Evolutionary conservation across 2,888 invertebrate species (phyloP), one percentile per base, ranked within the genome.

Genomic region (Dynastes hyllus): DNA sequence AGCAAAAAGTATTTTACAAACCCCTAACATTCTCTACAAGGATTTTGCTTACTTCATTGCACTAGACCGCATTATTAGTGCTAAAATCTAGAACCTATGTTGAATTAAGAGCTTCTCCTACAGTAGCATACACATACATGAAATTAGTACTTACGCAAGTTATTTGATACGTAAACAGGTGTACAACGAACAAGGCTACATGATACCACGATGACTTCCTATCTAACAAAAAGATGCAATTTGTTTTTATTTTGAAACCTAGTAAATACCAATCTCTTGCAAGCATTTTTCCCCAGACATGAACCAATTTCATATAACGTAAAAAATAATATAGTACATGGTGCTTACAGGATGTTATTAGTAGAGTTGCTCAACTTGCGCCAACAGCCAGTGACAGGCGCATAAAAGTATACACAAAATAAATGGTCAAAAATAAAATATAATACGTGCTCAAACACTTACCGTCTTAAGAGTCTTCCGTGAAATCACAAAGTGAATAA

Each of bases 111-210:
- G 40, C 58, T 22, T 58, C 40, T 58, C 37, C 22, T 40, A 58
- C 45, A 32, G 51, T 11, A 70, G 51, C 29, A 27, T 51, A 51
- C 29, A 27, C 29, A 27, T n/a, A 51, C 51, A 27, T 16, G 69
- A 69, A 29, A 29, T 51, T 27, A 13, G 51, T 51, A 66, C n/a
- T 8, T 45, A 58, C 29, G 32, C 11, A 69, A 73, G 73, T 40
- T 58, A 73, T 58, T 58, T 40, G 73, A 73, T 73, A 73, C 58
- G 1, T 32, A 58, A 73, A 37, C 73, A 73, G 73, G 73, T 73
- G 73, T 73, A 73, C 73, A 73, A 58, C 73, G 73, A 27, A 16
- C 58, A 53, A 73, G 16, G 58, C 73, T 73, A 73, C 58, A 73
- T 45, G 73, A 73, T 58, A 73, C 58, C 37, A 13, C 58, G 40